phyloP scores from a whole-genome alignment of 2,113 vertebrate species.

The Cynoglossus semilaevis region DNA sequence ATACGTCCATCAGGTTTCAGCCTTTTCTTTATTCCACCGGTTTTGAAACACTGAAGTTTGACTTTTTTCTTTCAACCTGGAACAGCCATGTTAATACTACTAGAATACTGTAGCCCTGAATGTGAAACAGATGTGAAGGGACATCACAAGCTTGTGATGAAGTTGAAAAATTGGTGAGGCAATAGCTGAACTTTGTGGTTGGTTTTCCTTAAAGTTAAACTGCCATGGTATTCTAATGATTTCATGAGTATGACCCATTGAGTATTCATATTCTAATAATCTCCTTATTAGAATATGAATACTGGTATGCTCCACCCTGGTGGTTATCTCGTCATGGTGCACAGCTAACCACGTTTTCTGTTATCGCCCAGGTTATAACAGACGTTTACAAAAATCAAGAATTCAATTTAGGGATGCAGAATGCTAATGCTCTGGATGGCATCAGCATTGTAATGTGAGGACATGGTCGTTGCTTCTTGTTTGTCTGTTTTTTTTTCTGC shows the following conservation, averaged over 20 bases:
- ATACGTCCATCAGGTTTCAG: constrained; percentile 31
- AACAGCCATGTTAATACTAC: background rate
- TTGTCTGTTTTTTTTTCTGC: constrained; percentile 9
- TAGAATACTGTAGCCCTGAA: background rate
- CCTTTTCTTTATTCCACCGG: constrained; percentile 23
- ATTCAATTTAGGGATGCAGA: no score
- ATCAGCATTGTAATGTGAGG: no score
- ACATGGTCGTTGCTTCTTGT: constrained; percentile 34
- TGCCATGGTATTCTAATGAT: background rate
- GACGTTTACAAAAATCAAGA: no score
- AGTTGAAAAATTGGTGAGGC: background rate
- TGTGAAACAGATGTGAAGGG: no score
- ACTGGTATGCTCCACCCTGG: no score
- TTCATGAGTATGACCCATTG: no score
- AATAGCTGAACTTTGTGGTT: background rate
- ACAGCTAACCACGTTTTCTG: no score
- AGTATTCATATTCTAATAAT: no score
- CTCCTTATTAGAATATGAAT: no score
- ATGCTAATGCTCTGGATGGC: no score
- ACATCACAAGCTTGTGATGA: background rate
- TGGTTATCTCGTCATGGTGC: no score
- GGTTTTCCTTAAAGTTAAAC: background rate
- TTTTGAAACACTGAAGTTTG: constrained; percentile 24
- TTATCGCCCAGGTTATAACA: no score
- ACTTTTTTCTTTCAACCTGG: background rate